These are phyloP conservation scores for Sternarchorhynchus goeldii DNA, from an alignment of 2,797 vertebrate genomes.

Conservation along the genomic window DNA sequence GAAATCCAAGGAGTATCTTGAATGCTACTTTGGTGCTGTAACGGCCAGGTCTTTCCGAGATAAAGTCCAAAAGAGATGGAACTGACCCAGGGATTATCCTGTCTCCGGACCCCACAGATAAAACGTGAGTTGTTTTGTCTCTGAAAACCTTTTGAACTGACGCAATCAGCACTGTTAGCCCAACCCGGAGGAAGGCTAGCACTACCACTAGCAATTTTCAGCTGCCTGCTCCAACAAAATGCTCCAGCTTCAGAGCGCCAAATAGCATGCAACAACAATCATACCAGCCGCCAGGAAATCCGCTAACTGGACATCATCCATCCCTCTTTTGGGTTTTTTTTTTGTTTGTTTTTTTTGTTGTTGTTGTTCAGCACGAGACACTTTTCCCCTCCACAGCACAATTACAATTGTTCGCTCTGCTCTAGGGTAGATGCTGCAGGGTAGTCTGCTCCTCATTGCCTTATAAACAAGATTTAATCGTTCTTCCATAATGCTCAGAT, in stretches of 20 bases:
- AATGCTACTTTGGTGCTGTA: not conserved
- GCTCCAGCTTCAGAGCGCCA: not conserved
- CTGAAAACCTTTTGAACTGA: too few relatives aligned
- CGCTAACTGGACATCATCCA: slow-evolving; percentile 1
- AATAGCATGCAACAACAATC: not conserved
- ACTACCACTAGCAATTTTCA: not conserved
- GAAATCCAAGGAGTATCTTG: not conserved
- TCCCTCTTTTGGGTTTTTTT: not conserved
- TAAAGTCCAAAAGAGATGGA: not conserved
- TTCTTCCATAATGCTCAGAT: slow-evolving; percentile 19
- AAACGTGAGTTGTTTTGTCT: too few relatives aligned
- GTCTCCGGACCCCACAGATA: too few relatives aligned
- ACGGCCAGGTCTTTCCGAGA: not conserved
- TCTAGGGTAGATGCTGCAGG: not conserved
- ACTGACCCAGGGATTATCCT: too few relatives aligned
- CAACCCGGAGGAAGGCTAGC: not conserved
- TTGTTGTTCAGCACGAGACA: not conserved
- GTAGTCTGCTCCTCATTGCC: not conserved
- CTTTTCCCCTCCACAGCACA: not conserved
- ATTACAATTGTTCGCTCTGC: slow-evolving; percentile 4
- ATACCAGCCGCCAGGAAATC: slow-evolving; percentile 5
- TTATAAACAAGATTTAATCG: slow-evolving; percentile 10
- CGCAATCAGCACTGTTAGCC: not conserved
- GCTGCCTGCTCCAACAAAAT: too few relatives aligned
- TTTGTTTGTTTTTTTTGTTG: not conserved